Evolutionary conservation across 2,888 invertebrate species (phyloP), one percentile per base, ranked within the genome.

Genomic region (Agonopterix heracliana): DNA sequence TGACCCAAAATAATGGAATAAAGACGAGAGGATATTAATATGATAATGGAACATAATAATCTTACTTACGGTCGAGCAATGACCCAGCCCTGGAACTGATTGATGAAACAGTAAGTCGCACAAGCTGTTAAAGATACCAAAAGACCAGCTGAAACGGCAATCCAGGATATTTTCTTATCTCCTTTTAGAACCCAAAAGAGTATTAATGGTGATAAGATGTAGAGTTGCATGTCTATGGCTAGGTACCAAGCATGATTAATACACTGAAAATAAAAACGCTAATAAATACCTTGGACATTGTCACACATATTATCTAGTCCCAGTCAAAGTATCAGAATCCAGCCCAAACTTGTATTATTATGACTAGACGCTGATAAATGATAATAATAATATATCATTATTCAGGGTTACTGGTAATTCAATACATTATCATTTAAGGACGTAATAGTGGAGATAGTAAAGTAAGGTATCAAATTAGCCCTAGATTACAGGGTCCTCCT

Each of bases 21-120:
- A 36, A 36, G 9, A 10, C 5, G 9, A 35, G 7, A 8, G 35
- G 9, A 35, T 8, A 8, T 8, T 35, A 35, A 35, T 9, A 35
- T n/a, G 8, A 36, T 36, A 8, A 10, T n/a, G 7, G 2, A n/a
- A n/a, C 3, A 36, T 36, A 3, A n/a, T 36, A 36, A 10, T 10
- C 36, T 2, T 36, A 50, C 44, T 34, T 45, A 43, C 26, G 14
- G 10, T 9, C n/a, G 14, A 9, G 12, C 14, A 12, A n/a, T 13
- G 3, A 45, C 34, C 26, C 12, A n/a, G 35, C 34, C 11, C 1
- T 2, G 35, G 12, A 45, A 8, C 34, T 11, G 5, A 41, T 41
- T 3, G 17, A 78, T 53, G 41, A 78, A 83, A 42, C 79, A 75
- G 52, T 79, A 78, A 7, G 60, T 50, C 1, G 78, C 71, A 11